Conservation (phyloP, 1,140 invertebrate species). For the Diachasma alloeum region DNA sequence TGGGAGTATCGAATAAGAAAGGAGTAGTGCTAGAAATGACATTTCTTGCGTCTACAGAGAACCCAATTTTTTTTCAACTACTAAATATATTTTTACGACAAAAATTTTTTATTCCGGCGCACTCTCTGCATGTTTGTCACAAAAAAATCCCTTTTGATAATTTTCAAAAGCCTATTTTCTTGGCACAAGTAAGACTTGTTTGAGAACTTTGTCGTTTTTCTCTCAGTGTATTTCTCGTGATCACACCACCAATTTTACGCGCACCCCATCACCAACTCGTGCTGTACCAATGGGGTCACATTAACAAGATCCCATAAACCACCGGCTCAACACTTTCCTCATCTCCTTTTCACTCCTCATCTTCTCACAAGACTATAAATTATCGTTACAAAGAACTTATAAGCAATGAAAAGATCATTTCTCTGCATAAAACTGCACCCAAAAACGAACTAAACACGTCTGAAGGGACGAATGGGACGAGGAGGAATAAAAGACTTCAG, state of each 20-base stretch:
- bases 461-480: not conserved
- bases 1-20: too few species aligned
- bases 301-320: not conserved
- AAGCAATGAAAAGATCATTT: constrained; percentile 5
- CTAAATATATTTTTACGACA: too few species aligned
- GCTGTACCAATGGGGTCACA: not conserved
- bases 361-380: not conserved
- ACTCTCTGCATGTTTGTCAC: too few species aligned
- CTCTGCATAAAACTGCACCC: not conserved
- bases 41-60: too few species aligned
- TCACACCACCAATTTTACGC: not conserved
- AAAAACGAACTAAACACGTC: not conserved
- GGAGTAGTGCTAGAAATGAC: too few species aligned
- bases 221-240: too few species aligned
- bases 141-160: too few species aligned
- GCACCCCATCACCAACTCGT: not conserved
- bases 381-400: not conserved
- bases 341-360: not conserved
- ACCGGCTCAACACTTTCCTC: not conserved
- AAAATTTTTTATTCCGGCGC: too few species aligned
- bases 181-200: too few species aligned
- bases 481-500: not conserved
- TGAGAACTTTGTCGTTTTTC: too few species aligned
- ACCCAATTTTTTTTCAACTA: too few species aligned
- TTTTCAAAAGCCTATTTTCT: too few species aligned